A percentile compares a stretch with the other conserved stretches of the same genome.
phyloP scores from a whole-genome alignment of 1,140 invertebrate species.

The Carcinoscorpius rotundicauda region DNA sequence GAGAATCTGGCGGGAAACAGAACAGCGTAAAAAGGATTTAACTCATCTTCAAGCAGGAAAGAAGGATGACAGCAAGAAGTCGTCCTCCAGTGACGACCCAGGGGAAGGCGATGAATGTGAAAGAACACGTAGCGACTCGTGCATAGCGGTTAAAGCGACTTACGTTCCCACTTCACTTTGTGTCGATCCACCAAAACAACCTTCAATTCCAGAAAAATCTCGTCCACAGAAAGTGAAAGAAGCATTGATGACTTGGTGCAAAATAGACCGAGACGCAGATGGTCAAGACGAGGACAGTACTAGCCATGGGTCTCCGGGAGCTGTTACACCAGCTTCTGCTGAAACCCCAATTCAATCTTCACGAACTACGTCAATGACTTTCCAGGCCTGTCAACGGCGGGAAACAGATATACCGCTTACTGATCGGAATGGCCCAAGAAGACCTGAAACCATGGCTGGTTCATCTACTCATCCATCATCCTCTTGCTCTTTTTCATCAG shows the following conservation, averaged over 20 bases:
- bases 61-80: conserved; percentile 77
- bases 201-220: conserved; percentile 10
- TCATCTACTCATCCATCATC: conserved; percentile 5
- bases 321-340: conserved; percentile 60
- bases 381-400: conserved; percentile 18
- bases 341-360: conserved; percentile 55
- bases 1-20: conserved; percentile 89
- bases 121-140: conserved; percentile 20
- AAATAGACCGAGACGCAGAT: conserved; percentile 28
- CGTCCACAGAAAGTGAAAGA: conserved; percentile 13
- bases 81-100: conserved; percentile 56
- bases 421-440: conserved; percentile 19
- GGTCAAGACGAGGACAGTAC: conserved; percentile 29
- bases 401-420: conserved; percentile 28
- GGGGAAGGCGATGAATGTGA: neutral
- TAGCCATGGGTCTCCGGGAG: conserved; percentile 26
- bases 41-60: conserved; percentile 81
- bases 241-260: conserved; percentile 23
- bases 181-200: conserved; percentile 13
- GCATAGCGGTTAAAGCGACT: conserved; percentile 11
- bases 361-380: conserved; percentile 18
- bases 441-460: conserved; percentile 4
- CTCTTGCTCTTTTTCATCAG: conserved; percentile 23
- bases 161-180: conserved; percentile 17
- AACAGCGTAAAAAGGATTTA: conserved; percentile 90